Percentiles rank a stretch among this genome's conserved stretches.
These are phyloP conservation scores for Deroplatys truncata DNA, from an alignment of 2,888 invertebrate species.

Conservation along the genomic window DNA sequence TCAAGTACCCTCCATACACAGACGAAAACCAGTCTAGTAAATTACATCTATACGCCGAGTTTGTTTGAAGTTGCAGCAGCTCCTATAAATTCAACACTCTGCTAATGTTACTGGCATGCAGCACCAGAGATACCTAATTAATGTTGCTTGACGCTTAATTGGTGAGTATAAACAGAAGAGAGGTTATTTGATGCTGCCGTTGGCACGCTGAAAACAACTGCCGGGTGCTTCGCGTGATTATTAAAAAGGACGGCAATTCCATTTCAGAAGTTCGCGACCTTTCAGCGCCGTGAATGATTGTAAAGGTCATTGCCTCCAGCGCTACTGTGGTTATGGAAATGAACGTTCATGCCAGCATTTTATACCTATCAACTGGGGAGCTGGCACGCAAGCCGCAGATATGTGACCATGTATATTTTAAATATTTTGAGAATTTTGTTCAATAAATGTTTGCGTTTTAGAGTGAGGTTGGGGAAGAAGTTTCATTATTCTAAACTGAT, in stretches of 20 bases:
- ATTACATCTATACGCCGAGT: neutral
- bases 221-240: neutral
- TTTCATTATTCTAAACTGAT: too few relatives aligned
- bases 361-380: too few relatives aligned
- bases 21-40: neutral
- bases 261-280: neutral
- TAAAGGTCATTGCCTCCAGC: too few relatives aligned
- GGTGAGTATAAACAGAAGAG: neutral
- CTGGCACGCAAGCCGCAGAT: neutral
- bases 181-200: neutral
- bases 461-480: too few relatives aligned
- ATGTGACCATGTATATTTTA: neutral
- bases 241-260: neutral
- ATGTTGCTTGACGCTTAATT: constrained; percentile 3
- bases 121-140: neutral
- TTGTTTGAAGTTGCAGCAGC: constrained; percentile 1
- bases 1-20: neutral
- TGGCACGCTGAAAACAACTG: neutral
- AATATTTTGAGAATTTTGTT: too few relatives aligned
- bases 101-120: neutral
- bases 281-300: too few relatives aligned
- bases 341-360: too few relatives aligned
- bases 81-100: constrained; percentile 4
- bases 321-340: too few relatives aligned
- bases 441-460: too few relatives aligned